Percentiles rank a stretch among this genome's conserved stretches.
These are phyloP conservation scores for Tenthredo notha DNA, from an alignment of 2,888 invertebrate species.

Conservation along the genomic window DNA sequence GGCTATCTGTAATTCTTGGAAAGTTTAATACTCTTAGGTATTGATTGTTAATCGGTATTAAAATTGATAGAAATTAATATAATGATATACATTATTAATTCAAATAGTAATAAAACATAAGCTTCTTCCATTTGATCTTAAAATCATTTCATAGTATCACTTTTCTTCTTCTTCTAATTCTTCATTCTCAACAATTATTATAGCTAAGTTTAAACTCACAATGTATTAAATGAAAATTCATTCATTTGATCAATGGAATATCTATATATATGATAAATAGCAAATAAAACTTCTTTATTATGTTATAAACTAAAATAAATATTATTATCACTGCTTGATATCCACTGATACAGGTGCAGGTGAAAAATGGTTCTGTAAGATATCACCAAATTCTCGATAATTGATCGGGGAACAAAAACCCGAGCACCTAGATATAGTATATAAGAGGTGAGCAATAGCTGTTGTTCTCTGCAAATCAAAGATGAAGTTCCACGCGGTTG, in stretches of 20 bases:
- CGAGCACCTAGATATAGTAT: not conserved
- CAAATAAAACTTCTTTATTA: not conserved
- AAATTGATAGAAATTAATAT: not conserved
- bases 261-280: not conserved
- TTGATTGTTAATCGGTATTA: conserved; percentile 17
- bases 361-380: conserved; percentile 11
- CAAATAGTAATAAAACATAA: not conserved
- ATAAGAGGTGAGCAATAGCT: conserved; percentile 11
- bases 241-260: not conserved
- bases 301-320: not conserved
- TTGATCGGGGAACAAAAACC: conserved; percentile 4
- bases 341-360: conserved; percentile 9
- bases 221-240: not conserved
- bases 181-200: not conserved
- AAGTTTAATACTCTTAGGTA: not conserved
- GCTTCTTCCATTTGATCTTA: not conserved
- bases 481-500: conserved; percentile 31
- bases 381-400: conserved; percentile 23
- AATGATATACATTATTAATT: not conserved
- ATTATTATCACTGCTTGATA: not conserved
- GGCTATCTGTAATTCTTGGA: not conserved
- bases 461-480: not conserved
- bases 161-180: not conserved
- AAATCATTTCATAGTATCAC: not conserved
- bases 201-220: not conserved